phyloP scores from a whole-genome alignment of 1,140 invertebrate genomes.

The Papilio dardanus region DNA sequence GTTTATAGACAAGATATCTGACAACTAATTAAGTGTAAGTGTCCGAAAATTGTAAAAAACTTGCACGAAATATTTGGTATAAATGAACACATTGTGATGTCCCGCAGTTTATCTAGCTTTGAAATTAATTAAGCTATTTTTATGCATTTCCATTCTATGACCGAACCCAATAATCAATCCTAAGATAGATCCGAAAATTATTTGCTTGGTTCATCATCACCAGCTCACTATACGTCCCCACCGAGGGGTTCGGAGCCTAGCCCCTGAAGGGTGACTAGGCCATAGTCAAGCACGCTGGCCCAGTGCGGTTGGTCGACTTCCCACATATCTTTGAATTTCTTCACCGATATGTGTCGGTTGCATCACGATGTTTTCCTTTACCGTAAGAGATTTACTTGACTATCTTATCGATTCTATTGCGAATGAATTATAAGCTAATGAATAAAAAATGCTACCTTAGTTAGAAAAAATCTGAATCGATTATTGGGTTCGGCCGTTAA shows the following conservation, averaged over 20 bases:
- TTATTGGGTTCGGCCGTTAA: neutral
- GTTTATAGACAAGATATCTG: too few species aligned
- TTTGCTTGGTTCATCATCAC: too few species aligned
- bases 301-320: too few species aligned
- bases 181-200: too few species aligned
- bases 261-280: neutral
- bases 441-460: too few species aligned
- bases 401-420: neutral
- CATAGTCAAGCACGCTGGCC: too few species aligned
- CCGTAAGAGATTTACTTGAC: too few species aligned
- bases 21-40: too few species aligned
- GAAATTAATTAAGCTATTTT: slow-evolving; percentile 7
- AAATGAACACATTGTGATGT: slow-evolving; percentile 76
- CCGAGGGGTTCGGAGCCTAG: too few species aligned
- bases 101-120: slow-evolving; percentile 41
- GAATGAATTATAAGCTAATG: neutral
- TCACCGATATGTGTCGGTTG: too few species aligned
- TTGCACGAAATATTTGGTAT: slow-evolving; percentile 72
- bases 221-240: too few species aligned
- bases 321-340: neutral
- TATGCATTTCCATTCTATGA: neutral
- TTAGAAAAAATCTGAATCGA: neutral
- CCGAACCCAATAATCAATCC: neutral
- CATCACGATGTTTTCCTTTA: too few species aligned
- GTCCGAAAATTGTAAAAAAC: slow-evolving; percentile 45